Conservation (phyloP, 1,140 invertebrate genomes). For the Reticulitermes speratus region DNA sequence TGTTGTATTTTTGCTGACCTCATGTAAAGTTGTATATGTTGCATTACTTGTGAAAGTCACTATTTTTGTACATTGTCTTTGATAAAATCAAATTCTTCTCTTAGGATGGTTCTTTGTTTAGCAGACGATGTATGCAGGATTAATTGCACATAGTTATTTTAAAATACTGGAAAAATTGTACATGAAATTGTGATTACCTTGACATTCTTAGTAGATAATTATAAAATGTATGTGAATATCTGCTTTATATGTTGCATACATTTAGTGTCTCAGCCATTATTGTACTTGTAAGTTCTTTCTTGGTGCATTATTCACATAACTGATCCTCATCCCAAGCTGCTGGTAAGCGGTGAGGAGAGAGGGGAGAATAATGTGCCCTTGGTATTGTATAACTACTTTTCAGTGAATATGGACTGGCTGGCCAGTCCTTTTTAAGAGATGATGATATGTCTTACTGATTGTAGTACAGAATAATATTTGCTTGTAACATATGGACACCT, state of each 20-base stretch:
- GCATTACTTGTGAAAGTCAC: neutral
- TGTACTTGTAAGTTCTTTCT: neutral
- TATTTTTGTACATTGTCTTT: neutral
- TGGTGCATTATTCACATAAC: neutral
- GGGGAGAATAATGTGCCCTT: neutral
- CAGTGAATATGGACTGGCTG: neutral
- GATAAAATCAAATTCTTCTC: neutral
- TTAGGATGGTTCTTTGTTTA: conserved; percentile 9
- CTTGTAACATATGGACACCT: neutral
- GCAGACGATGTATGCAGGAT: neutral
- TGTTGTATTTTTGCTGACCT: neutral
- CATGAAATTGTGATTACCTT: conserved; percentile 12
- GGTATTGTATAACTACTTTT: neutral
- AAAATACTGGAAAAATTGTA: neutral
- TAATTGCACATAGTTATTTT: neutral
- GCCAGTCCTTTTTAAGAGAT: neutral
- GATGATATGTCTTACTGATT: neutral
- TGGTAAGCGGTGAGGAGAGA: neutral
- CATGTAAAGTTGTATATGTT: neutral
- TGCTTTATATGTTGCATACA: conserved; percentile 13
- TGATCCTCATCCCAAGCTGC: conserved; percentile 6
- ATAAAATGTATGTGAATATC: neutral
- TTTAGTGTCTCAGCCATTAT: neutral
- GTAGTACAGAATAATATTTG: neutral
- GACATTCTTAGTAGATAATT: conserved; percentile 7